Evolutionary conservation across 2,888 invertebrate species (phyloP), one percentile per base, ranked within the genome.

Genomic region (Mythimna albipuncta): DNA sequence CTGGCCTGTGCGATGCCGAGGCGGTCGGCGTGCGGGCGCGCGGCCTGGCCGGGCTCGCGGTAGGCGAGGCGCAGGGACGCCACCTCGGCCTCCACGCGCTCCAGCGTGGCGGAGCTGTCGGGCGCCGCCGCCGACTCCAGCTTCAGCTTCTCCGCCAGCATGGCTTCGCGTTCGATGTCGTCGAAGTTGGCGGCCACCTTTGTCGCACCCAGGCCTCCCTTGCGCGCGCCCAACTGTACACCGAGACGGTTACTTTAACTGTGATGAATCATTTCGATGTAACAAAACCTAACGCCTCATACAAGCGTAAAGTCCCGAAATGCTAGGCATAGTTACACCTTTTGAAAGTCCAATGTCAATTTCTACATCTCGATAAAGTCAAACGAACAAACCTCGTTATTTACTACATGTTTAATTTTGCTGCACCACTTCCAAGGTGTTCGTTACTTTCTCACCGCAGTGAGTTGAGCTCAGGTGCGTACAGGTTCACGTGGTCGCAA

Each of bases 141-240:
- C 86, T 97, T 97, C 64, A 98, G 97, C 92, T 98, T 98, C 93
- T 99, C 98, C 4, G 98, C 97, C 93, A 98, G 97, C 88, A 98
- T 98, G 9, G 99, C 99, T 89, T 98, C 98, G 82, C 98, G 97
- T 94, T 99, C 99, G 77, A 99, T 97, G 90, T 99, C 99, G 26
- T 98, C 98, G 93, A 99, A 99, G 95, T 99, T 99, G 6, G 99
- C 97, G 88, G 98, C 98, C 41, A 99, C 99, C 93, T 98, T 98
- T 66, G 99, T 99, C 21, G 99, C 99, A 65, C 99, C 99, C 69
- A 99, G 95, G 0, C 98, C 98, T 57, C 98, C 97, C 91, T 99
- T 99, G 82, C 98, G 99, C 0, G 97, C 97, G 19, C 99, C 99
- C 87, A 99, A 90, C 98, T 98, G 85, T n/a, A 88, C 26, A 21